phyloP scores from a whole-genome alignment of 1,140 invertebrate genomes.

The Chironomus tepperi region DNA sequence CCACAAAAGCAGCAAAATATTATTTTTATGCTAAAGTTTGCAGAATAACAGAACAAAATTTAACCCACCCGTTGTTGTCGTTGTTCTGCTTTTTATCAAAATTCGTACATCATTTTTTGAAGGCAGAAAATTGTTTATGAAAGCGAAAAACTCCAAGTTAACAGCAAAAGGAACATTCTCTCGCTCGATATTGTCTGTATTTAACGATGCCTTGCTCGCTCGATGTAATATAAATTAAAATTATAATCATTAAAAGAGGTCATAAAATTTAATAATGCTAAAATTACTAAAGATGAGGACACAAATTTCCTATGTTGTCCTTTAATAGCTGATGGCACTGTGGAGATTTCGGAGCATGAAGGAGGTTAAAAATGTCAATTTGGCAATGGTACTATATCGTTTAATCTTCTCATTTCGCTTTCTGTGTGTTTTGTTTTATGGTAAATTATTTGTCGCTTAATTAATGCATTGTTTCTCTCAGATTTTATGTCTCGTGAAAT shows the following conservation, averaged over 20 bases:
- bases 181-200: neutral
- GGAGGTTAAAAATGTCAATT: conserved; percentile 7
- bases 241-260: conserved; percentile 13
- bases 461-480: conserved; percentile 13
- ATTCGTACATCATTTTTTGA: neutral
- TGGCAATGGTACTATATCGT: neutral
- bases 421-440: neutral
- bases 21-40: neutral
- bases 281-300: neutral
- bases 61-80: neutral
- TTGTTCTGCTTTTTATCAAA: neutral
- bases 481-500: conserved; percentile 3
- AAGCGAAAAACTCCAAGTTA: neutral
- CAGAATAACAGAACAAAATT: neutral
- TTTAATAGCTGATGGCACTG: conserved; percentile 12
- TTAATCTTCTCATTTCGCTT: neutral
- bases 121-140: neutral
- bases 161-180: neutral
- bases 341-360: neutral
- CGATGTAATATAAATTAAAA: conserved; percentile 16
- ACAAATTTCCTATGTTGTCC: conserved; percentile 10
- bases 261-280: conserved; percentile 19
- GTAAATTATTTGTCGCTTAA: neutral
- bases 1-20: no score
- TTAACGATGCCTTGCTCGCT: no score